Evolutionary conservation across 2,113 vertebrate genomes (phyloP).

Genomic region (Panthera leo): DNA sequence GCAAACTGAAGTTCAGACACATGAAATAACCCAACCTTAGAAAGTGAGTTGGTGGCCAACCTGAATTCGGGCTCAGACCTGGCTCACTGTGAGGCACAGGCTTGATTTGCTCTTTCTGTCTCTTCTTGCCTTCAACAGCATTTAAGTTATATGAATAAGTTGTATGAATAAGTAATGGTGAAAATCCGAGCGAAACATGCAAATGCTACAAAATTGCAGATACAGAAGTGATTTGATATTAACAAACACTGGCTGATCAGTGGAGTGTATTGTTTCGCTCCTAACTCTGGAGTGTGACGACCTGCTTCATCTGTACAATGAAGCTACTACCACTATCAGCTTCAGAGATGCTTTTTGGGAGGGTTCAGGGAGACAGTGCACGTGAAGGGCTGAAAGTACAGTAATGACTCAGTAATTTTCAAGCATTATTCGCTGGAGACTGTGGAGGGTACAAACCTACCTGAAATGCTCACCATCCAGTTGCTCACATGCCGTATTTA

Average conservation of each 20-base stretch:
- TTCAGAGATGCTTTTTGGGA: not conserved
- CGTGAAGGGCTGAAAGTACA: not conserved
- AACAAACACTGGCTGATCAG: not conserved
- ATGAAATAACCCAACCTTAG: not conserved
- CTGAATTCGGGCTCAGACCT: not conserved
- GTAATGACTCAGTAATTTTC: not conserved
- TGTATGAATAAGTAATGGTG: not conserved
- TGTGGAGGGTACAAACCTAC: not conserved
- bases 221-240: not conserved
- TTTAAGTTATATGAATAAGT: not conserved
- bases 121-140: not conserved
- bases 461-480: not conserved
- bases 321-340: not conserved
- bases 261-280: not conserved
- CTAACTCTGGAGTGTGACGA: not conserved
- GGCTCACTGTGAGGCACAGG: not conserved
- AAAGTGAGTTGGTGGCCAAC: not conserved
- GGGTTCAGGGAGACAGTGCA: not conserved
- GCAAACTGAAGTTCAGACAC: not conserved
- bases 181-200: not conserved
- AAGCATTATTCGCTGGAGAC: not conserved
- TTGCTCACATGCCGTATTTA: not conserved
- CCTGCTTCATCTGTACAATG: not conserved
- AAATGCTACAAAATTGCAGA: not conserved
- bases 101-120: not conserved